Evolutionary conservation across 1,140 invertebrate genomes (phyloP).

Genomic region (Trichonephila clavata): DNA sequence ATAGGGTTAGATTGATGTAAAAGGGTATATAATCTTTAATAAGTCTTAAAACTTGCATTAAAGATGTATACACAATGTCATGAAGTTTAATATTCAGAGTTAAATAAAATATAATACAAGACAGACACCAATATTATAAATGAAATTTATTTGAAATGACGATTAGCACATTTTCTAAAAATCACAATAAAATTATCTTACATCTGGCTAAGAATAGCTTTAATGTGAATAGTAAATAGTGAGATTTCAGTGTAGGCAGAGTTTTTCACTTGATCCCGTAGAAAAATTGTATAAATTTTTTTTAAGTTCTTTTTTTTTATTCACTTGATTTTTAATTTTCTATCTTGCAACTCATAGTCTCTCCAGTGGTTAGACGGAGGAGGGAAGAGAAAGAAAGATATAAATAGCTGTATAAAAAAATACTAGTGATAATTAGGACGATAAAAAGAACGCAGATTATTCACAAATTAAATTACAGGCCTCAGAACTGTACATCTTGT

Average conservation of each 20-base stretch:
- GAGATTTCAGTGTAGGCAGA: neutral
- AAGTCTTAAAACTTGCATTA: too few species aligned
- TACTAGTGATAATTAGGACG: constrained; percentile 17
- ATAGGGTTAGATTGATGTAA: too few species aligned
- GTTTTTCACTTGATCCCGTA: constrained; percentile 19
- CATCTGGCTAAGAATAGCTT: constrained; percentile 66
- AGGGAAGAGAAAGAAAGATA: neutral
- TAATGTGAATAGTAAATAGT: constrained; percentile 7
- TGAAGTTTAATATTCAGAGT: too few species aligned
- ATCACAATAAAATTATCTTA: constrained; percentile 74
- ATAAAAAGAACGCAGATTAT: constrained; percentile 55
- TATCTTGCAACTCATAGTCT: neutral
- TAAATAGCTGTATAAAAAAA: constrained; percentile 62
- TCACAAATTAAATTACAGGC: constrained; percentile 61
- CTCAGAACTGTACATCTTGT: constrained; percentile 61
- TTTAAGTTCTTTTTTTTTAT: neutral
- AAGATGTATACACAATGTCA: too few species aligned
- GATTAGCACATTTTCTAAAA: constrained; percentile 69
- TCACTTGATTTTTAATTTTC: constrained; percentile 25
- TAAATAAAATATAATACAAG: neutral
- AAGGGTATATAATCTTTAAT: too few species aligned
- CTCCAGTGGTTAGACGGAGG: neutral
- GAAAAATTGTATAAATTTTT: constrained; percentile 27
- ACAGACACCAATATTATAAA: neutral
- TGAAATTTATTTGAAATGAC: constrained; percentile 42